These are phyloP conservation scores for Neomicropteryx cornuta DNA, from an alignment of 1,140 invertebrate species.

Conservation along the genomic window DNA sequence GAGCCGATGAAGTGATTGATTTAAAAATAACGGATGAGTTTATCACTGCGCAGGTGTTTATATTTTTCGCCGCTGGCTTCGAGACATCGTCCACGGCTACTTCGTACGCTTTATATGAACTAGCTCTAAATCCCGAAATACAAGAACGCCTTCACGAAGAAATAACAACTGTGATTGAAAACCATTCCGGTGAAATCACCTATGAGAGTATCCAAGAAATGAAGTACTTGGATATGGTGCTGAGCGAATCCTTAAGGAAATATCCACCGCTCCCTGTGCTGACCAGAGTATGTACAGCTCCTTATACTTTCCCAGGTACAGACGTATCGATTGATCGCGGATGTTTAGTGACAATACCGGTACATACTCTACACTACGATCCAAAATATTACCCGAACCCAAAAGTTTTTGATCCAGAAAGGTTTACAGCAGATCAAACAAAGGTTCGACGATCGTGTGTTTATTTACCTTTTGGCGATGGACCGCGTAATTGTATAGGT, in stretches of 20 bases:
- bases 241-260: constrained; percentile 23
- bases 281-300: too few species aligned
- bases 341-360: too few species aligned
- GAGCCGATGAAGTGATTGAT: constrained; percentile 15
- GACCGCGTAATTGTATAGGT: too few species aligned
- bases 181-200: constrained; percentile 25
- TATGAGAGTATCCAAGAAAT: constrained; percentile 31
- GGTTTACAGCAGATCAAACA: too few species aligned
- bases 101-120: constrained; percentile 38
- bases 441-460: too few species aligned
- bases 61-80: constrained; percentile 24
- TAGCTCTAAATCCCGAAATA: constrained; percentile 43
- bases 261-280: constrained; percentile 23
- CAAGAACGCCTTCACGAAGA: constrained; percentile 43
- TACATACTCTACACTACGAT: too few species aligned
- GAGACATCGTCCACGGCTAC: constrained; percentile 35
- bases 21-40: constrained; percentile 16
- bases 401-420: too few species aligned
- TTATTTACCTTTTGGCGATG: too few species aligned
- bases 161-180: constrained; percentile 31
- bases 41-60: constrained; percentile 25
- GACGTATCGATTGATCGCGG: too few species aligned
- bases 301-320: too few species aligned
- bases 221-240: constrained; percentile 19
- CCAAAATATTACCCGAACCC: too few species aligned